Evolutionary conservation across 2,888 invertebrate genomes (phyloP), one percentile per base, ranked within the genome.

Genomic region (Pristionchus arcanus): DNA sequence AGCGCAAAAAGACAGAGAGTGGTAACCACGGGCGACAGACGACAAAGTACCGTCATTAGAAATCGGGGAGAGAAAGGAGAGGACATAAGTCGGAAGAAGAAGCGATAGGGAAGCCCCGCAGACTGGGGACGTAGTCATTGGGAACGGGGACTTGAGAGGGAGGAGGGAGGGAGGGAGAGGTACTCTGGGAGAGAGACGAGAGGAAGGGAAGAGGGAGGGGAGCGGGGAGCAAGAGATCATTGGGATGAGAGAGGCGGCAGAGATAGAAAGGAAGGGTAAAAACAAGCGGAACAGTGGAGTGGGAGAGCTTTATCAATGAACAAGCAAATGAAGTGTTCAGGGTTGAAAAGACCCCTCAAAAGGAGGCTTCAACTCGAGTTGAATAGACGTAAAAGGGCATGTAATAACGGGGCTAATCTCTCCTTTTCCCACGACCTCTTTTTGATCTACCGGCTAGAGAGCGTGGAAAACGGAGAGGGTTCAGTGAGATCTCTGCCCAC

Each of bases 71-170:
- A n/a, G 77, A 53, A 31, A 21, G 31, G 16, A 25, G 37, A 55
- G 55, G 7, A 55, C 42, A 49, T 4, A 53, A 53, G 55, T 53
- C 31, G 53, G 42, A 49, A 49, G 42, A 49, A 49, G 53, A 31
- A 31, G 74, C 31, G 53, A 49, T 19, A 15, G 31, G 55, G 77
- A 83, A 83, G 28, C 19, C 49, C 19, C 55, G 31, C 31, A 83
- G 19, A 55, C 31, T 55, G 53, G 42, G n/a, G 81, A 77, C n/a
- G 86, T 86, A 34, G 34, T 25, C 37, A 86, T 71, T 34, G 74
- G n/a, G 87, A 71, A 74, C 49, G 74, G 53, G 42, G 31, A 42
- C 3, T 42, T 13, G 68, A 71, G 71, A 31, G 21, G 13, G 74
- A 49, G 42, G 71, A 59, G 71, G 42, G 31, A 63, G 59, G 42